A percentile compares a stretch with the other conserved stretches of the same genome.
Evolutionary conservation across 2,113 vertebrate species (phyloP).

Genomic region (Lota lota): DNA sequence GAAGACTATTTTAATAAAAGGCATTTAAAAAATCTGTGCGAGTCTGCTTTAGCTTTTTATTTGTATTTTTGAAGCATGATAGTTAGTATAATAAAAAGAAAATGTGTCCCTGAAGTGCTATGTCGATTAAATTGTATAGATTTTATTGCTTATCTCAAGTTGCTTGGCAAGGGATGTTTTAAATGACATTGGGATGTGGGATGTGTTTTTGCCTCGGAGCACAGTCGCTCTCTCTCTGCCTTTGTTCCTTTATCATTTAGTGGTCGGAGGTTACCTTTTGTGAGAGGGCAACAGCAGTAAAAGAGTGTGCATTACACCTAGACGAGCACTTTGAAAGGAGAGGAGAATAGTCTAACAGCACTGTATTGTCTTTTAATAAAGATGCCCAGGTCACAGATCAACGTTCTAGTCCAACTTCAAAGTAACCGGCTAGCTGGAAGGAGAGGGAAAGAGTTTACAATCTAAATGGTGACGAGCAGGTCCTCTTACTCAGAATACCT

Average conservation of each 20-base stretch:
- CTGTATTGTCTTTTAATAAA: slow-evolving; percentile 65
- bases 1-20: not conserved
- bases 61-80: not conserved
- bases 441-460: not conserved
- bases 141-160: slow-evolving; percentile 13
- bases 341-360: slow-evolving; percentile 58
- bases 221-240: not conserved
- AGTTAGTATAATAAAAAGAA: not conserved
- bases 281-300: slow-evolving; percentile 9
- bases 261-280: slow-evolving; percentile 12
- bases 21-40: too few species aligned
- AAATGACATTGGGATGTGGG: not conserved
- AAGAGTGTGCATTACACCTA: slow-evolving; percentile 57
- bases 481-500: not conserved
- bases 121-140: slow-evolving; percentile 13
- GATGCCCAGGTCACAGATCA: slow-evolving; percentile 43
- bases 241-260: slow-evolving; percentile 15
- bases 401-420: slow-evolving; percentile 53
- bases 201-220: not conserved
- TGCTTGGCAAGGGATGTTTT: slow-evolving; percentile 11
- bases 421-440: slow-evolving; percentile 26
- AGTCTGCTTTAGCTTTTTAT: not conserved
- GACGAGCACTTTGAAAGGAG: slow-evolving; percentile 58
- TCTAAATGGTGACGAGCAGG: not conserved
- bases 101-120: not conserved